Base-by-base conservation (phyloP, 1,140 invertebrate genomes). In the Megalonaias nervosa region DNA sequence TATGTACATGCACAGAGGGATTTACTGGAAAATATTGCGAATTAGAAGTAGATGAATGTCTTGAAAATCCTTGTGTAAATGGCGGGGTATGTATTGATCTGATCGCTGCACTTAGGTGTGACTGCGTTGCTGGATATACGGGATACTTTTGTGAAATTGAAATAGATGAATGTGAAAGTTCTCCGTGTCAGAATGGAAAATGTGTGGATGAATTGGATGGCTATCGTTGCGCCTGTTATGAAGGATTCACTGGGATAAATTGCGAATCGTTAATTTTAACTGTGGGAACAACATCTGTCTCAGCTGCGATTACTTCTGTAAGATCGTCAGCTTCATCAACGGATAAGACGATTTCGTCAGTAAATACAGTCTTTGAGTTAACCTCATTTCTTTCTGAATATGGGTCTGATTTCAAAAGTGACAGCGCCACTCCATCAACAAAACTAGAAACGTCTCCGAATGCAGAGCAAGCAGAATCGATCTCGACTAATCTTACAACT, bases 101-200 rank as follows among this genome's bases (percentile, higher is more conserved):
- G 13, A 64, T 31, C 12, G 70, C 68, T 56, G 61, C 38, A 14
- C 79, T 69, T 58, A 55, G 38, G 6, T 82, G 81, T 71, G 15
- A 6, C 1, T 82, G 81, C 67, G 21, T n/a, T 0, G n/a, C 14
- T 1, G 76, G 74, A 57, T 82, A 60, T 19, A 74, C 16, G 0
- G 81, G 81, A 12, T 6, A 55, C 21, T 48, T 58, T 21, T 81
- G 80, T 48, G 59, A 68, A 26, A 60, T 13, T 48, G 77, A 81
- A 48, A 66, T 59, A 60, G 59, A 81, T 38, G 80, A 81, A 71
- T 81, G 80, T 67, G 23, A 74, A n/a, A n/a, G 62, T 23, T 71
- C 57, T 21, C 14, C 48, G 12, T 81, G 80, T 62, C 58, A 72
- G 23, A 71, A 67, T 61, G 75, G 75, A 11, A 67, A 55, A 21